These are phyloP conservation scores for Grammomys dolichurus DNA, from an alignment of 2,113 vertebrate species.

Conservation along the genomic window DNA sequence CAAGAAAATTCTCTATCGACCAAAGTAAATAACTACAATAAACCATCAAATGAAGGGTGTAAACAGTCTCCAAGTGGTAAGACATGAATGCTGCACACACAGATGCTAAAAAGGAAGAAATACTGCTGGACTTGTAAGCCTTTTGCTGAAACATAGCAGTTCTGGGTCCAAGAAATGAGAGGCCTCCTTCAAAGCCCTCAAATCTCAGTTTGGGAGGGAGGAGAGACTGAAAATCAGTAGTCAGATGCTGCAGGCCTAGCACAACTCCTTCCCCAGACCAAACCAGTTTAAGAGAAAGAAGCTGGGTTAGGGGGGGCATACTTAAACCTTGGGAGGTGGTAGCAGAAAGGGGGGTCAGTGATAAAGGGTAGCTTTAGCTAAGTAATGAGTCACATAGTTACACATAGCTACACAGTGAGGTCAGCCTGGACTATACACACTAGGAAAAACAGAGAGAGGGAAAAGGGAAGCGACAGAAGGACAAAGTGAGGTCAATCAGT, in stretches of 20 bases:
- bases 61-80: slow-evolving; percentile 66
- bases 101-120: slow-evolving; percentile 69
- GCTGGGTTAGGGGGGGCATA: not conserved
- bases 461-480: too few relatives aligned
- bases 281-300: not conserved
- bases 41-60: slow-evolving; percentile 72
- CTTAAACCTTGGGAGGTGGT: not conserved
- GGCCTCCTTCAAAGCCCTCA: not conserved
- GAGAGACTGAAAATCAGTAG: slow-evolving; percentile 5
- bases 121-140: slow-evolving; percentile 51
- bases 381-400: not conserved
- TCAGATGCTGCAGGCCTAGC: slow-evolving; percentile 1
- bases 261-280: not conserved
- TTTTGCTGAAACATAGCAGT: slow-evolving; percentile 49
- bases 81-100: slow-evolving; percentile 20
- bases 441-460: too few relatives aligned
- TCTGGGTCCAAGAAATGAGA: slow-evolving; percentile 50
- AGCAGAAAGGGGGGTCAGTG: not conserved
- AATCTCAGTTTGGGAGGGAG: slow-evolving; percentile 1
- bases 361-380: not conserved
- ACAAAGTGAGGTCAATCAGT: not conserved
- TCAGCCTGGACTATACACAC: not conserved
- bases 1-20: slow-evolving; percentile 74
- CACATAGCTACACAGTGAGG: not conserved
- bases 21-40: slow-evolving; percentile 76